Evolutionary conservation across 2,113 vertebrate species (phyloP).

Genomic region (Forbesichthys papilliferus): DNA sequence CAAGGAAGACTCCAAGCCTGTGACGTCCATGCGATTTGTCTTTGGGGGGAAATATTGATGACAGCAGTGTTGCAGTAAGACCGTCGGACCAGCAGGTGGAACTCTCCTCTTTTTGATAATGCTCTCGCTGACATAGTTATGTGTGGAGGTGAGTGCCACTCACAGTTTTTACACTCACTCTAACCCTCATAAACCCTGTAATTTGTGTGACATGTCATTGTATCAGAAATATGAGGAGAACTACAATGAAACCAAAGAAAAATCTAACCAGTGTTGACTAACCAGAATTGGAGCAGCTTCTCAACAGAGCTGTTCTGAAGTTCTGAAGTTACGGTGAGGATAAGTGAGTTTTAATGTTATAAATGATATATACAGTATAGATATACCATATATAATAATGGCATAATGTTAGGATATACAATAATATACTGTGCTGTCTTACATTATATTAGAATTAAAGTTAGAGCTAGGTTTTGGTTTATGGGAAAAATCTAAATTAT

Average conservation of each 20-base stretch:
- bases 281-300: background rate
- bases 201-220: background rate
- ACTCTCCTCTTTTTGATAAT: conserved; percentile 44
- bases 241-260: background rate
- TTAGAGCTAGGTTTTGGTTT: too few relatives aligned
- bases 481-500: too few relatives aligned
- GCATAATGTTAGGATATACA: too few relatives aligned
- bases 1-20: conserved; percentile 29
- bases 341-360: too few relatives aligned
- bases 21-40: conserved; percentile 31
- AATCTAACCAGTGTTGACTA: background rate
- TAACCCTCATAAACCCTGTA: too few relatives aligned
- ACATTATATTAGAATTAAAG: too few relatives aligned
- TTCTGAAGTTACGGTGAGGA: too few relatives aligned
- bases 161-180: background rate
- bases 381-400: too few relatives aligned
- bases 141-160: background rate
- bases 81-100: conserved; percentile 74
- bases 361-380: too few relatives aligned
- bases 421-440: too few relatives aligned
- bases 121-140: background rate
- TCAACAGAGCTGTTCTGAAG: too few relatives aligned
- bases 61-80: conserved; percentile 24
- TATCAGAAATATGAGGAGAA: background rate
- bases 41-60: conserved; percentile 19